A percentile compares a stretch with the other conserved stretches of the same genome.
These are phyloP conservation scores for Conops quadrifasciatus DNA, from an alignment of 2,888 invertebrate species.

Conservation along the genomic window DNA sequence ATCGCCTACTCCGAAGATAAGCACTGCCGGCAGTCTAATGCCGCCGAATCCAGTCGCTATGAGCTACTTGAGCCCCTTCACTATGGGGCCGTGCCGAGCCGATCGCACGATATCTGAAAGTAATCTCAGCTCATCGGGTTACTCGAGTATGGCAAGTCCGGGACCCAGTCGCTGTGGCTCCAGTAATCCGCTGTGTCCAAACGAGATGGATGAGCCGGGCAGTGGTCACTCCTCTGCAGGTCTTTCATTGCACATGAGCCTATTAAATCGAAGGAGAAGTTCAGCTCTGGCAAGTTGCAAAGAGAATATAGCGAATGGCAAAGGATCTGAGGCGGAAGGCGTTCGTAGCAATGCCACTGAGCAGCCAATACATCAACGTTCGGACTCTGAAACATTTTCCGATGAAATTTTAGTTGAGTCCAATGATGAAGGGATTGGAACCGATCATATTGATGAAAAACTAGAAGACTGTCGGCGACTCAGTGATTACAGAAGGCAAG, in stretches of 20 bases:
- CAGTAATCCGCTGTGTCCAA: slow-evolving; percentile 79
- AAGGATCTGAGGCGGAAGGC: slow-evolving; percentile 38
- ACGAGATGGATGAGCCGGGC: slow-evolving; percentile 78
- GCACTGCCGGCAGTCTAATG: slow-evolving; percentile 60
- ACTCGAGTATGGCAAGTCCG: slow-evolving; percentile 86
- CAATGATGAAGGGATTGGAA: slow-evolving; percentile 81
- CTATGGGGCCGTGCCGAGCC: slow-evolving; percentile 72
- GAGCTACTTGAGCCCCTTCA: slow-evolving; percentile 82
- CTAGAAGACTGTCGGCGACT: slow-evolving; percentile 66
- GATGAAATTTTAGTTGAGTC: slow-evolving; percentile 77
- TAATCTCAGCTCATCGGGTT: slow-evolving; percentile 84
- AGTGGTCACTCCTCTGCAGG: slow-evolving; percentile 63
- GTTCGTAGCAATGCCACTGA: slow-evolving; percentile 43
- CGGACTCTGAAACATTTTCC: slow-evolving; percentile 79
- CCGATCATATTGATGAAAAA: slow-evolving; percentile 75
- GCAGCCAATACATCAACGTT: slow-evolving; percentile 67
- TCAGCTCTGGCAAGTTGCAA: slow-evolving; percentile 70
- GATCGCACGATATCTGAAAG: slow-evolving; percentile 84
- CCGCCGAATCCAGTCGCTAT: slow-evolving; percentile 68
- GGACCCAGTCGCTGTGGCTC: slow-evolving; percentile 84
- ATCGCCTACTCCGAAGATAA: slow-evolving; percentile 69
- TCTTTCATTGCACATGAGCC: slow-evolving; percentile 54
- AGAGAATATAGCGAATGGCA: slow-evolving; percentile 65
- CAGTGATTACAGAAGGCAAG: slow-evolving; percentile 42
- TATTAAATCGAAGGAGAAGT: slow-evolving; percentile 70